Evolutionary conservation across 1,140 invertebrate genomes (phyloP), one percentile per base, ranked within the genome.

Genomic region (Plectrocnemia conspersa): DNA sequence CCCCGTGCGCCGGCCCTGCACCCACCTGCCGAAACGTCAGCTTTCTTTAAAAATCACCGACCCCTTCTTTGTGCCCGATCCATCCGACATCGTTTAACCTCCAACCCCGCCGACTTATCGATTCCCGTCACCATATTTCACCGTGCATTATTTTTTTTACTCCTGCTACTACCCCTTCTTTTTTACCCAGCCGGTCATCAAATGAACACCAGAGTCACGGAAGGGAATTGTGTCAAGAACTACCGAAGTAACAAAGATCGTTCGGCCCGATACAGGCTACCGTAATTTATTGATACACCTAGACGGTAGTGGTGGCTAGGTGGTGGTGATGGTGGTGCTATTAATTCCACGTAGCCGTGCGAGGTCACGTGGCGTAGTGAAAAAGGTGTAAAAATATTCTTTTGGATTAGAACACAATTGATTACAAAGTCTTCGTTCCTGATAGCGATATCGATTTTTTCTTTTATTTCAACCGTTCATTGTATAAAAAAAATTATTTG

Each of bases 51-150:
- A 22, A 47, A 29, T 40, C 55, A 11, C 46, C 7, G 18, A 49
- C 29, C 25, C 29, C 32, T 42, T 42, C 40, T 33, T 49, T 49
- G 24, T 18, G 40, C 53, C 44, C 44, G 54, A 59, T 59, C 52
- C 52, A 59, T 59, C 57, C 52, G 45, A 58, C 56, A 59, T 50
- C 57, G 47, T 59, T 59, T 59, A 59, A 59, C 57, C 57, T 42
- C 29, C n/a, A 32, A 10, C 18, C 38, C 50, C 24, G 50, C 38
- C 16, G 36, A 42, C 50, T 53, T 53, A 44, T 44, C 38, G 50
- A 53, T 38, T 41, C 48, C 48, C 48, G 48, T 42, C 38, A 53
- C 50, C 29, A 27, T 52, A 42, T 41, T 49, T 27, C 54, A 27
- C 25, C 42, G 22, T 36, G 25, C 48, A 19, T 58, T 54, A 54